These are phyloP conservation scores for Campodea augens DNA, from an alignment of 1,140 invertebrate genomes.

Conservation along the genomic window DNA sequence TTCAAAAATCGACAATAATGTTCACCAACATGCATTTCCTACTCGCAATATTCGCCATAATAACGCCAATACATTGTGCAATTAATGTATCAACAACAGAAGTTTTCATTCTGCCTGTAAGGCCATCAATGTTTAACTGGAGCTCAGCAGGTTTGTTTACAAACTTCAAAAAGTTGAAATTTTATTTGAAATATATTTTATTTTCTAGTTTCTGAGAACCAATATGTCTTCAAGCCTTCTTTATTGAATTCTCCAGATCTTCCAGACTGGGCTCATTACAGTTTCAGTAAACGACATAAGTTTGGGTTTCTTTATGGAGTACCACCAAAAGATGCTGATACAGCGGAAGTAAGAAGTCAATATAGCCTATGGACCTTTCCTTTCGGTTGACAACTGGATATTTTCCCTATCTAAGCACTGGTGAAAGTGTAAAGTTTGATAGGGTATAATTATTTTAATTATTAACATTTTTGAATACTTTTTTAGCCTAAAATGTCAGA, in stretches of 20 bases:
- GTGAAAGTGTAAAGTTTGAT: no score
- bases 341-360: constrained; percentile 26
- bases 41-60: no score
- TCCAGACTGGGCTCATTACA: constrained; percentile 61
- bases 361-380: neutral
- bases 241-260: constrained; percentile 52
- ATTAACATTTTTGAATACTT: no score
- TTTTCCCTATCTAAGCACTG: no score
- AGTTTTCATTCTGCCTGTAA: constrained; percentile 29
- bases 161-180: constrained; percentile 1
- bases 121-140: constrained; percentile 29
- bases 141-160: constrained; percentile 24
- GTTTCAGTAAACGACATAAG: constrained; percentile 48
- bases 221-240: constrained; percentile 41
- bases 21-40: no score
- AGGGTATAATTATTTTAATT: no score
- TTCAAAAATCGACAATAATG: no score
- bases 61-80: no score
- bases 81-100: constrained; percentile 18
- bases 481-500: no score
- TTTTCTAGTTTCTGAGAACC: constrained; percentile 23
- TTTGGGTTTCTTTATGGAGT: constrained; percentile 61
- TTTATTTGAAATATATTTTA: neutral
- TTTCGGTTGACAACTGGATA: neutral
- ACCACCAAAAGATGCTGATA: constrained; percentile 36